Percentiles rank a stretch among this genome's conserved stretches.
phyloP scores from a whole-genome alignment of 2,113 vertebrate species.

The Microcebus griseorufus region DNA sequence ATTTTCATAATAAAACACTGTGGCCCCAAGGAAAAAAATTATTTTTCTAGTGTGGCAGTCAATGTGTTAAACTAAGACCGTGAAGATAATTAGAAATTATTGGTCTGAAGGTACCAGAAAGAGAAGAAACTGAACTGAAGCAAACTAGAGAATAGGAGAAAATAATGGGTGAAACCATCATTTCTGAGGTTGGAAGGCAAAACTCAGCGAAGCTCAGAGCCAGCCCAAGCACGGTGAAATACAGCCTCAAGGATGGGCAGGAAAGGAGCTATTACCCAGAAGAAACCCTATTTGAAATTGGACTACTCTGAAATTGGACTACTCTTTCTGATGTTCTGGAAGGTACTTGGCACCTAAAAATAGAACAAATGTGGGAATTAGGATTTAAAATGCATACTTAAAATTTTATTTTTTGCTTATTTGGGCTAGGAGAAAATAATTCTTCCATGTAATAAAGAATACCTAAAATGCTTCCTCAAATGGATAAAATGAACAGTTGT shows the following conservation, averaged over 20 bases:
- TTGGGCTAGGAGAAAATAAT: background rate
- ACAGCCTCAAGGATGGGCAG: background rate
- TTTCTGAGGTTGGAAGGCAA: background rate
- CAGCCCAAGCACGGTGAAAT: background rate
- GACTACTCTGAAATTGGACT: background rate
- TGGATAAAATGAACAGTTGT: background rate
- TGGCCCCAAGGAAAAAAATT: no score
- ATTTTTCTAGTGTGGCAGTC: no score
- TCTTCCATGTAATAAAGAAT: background rate
- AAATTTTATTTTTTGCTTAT: conserved; percentile 23
- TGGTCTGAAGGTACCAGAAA: background rate
- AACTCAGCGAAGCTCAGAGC: background rate
- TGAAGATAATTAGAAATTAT: background rate
- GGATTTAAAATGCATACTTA: conserved; percentile 22
- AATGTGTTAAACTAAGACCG: background rate
- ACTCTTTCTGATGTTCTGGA: conserved; percentile 15
- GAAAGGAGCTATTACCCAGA: background rate
- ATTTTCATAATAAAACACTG: no score
- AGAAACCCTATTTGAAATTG: background rate
- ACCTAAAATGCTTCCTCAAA: conserved; percentile 36
- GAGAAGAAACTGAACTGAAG: background rate
- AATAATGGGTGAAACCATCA: background rate
- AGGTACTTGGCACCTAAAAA: conserved; percentile 2
- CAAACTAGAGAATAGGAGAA: background rate
- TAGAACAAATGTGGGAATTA: conserved; percentile 21